Base-by-base conservation (phyloP, 2,888 invertebrate genomes). In the Stenolophus ochropezus region DNA sequence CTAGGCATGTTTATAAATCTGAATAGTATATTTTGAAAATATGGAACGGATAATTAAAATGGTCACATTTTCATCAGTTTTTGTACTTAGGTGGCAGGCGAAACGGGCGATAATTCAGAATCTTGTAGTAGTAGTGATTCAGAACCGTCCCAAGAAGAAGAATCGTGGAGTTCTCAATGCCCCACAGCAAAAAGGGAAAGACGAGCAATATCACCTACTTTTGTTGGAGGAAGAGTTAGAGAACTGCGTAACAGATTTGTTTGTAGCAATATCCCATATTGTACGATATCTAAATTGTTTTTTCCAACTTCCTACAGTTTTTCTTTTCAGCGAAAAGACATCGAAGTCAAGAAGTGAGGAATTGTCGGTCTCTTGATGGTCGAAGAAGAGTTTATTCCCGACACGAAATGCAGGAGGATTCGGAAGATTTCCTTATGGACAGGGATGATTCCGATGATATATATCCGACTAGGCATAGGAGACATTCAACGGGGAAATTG, bases 341-440 rank as follows among this genome's bases (percentile, higher is more conserved):
- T 61, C 85, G 84, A 33, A 85, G 83, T 58, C 73, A 82, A 71
- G 84, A 82, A 51, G 81, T 83, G 2, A 83, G 84, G 16, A 83
- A 85, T 73, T 83, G 84, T 65, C 85, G 84, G 78, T 84, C 87
- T 5, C 83, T 87, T 75, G 84, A 86, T 80, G 86, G 87, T 81
- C 84, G 85, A 16, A 84, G 87, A 47, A 83, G 86, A 5, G 86
- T 88, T 11, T 88, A 87, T 84, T 86, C 87, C 82, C 80, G 85
- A 11, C 85, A 84, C 77, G 87, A 87, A 82, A 88, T 88, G 87
- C 87, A 86, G 18, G 86, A 87, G 71, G 88, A 88, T 82, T 86
- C 86, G 20, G 87, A 87, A 83, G 86, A 85, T 49, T 81, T 81
- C 51, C 61, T 75, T 11, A 23, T 74, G 4, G 75, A 74, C 2